Base-by-base conservation (phyloP, 2,113 vertebrate species). In the Caracal caracal region DNA sequence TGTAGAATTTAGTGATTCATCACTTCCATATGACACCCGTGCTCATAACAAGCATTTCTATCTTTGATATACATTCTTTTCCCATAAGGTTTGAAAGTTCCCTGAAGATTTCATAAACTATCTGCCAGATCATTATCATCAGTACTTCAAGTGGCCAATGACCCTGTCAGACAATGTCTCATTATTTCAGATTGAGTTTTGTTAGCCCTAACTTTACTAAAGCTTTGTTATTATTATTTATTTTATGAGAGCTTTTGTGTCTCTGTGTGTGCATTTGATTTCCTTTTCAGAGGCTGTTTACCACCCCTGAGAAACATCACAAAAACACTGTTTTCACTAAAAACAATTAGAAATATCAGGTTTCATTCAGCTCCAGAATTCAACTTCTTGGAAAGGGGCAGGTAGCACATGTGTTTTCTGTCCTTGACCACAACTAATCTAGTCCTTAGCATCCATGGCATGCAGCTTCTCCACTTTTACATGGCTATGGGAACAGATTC, bases 131-230 rank as follows among this genome's bases (percentile, higher is more conserved):
- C 76, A 68, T 75, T 85, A 90, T 70, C 16, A 61, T 49, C 3
- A 75, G 65, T 93, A 95, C n/a, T 59, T 76, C 49, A 88, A 79
- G 63, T 61, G 43, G 33, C 5, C 53, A 88, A 19, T 70, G 73
- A 86, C 43, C 53, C 10, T 49, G 24, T 90, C 24, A 80, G 51
- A 71, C 1, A 59, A 10, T 33, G 15, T 51, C 37, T 75, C 20
- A 56, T 79, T 96, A 92, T 43, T 93, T 96, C 76, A 40, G 35
- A 75, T 63, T n/a, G 8, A 61, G 68, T 96, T 61, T 95, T 37
- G 61, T 59, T 56, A 73, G 10, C 1, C 16, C 24, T 88, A 28
- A 40, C 10, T 70, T 91, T 96, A 66, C 33, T 40, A 65, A 96
- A 87, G 30, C 79, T 56, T 96, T 75, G 12, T 81, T 79, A 47